Conservation (phyloP, 2,113 vertebrate genomes). For the Turnix velox region DNA sequence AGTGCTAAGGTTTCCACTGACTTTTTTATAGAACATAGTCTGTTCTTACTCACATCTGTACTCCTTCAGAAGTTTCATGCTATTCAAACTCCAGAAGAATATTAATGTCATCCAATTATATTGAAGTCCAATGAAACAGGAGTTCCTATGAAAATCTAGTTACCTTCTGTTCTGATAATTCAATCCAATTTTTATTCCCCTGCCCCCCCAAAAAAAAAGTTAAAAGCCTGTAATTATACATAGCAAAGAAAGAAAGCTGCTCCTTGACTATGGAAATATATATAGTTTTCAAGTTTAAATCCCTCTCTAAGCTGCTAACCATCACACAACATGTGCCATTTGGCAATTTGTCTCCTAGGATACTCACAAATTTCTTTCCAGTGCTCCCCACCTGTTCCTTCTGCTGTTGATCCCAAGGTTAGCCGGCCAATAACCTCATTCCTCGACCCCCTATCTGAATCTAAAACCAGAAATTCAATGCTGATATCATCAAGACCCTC, state of each 20-base stretch:
- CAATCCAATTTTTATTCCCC: conserved; percentile 21
- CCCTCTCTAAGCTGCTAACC: conserved; percentile 72
- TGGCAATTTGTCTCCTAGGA: conserved; percentile 94
- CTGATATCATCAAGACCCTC: conserved; percentile 91
- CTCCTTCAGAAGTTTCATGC: background rate
- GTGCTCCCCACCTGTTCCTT: conserved; percentile 90
- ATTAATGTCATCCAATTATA: background rate
- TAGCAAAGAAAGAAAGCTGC: conserved; percentile 62
- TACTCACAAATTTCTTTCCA: conserved; percentile 98
- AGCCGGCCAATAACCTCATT: conserved; percentile 87
- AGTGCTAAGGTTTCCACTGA: background rate
- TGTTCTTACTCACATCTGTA: background rate
- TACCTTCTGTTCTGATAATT: conserved; percentile 61
- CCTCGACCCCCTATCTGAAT: conserved; percentile 87
- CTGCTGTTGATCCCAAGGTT: conserved; percentile 82
- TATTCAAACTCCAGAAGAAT: conserved; percentile 6
- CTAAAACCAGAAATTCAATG: conserved; percentile 95
- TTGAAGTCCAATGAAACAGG: conserved; percentile 9
- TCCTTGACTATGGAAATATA: conserved; percentile 65
- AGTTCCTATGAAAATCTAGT: conserved; percentile 25
- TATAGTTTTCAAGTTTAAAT: conserved; percentile 11
- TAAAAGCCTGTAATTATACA: conserved; percentile 51
- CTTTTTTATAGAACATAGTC: background rate
- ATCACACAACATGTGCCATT: conserved; percentile 92
- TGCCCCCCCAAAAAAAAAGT: background rate